A percentile compares a stretch with the other conserved stretches of the same genome.
Evolutionary conservation across 2,888 invertebrate genomes (phyloP).

Genomic region (Synergus gifuensis): DNA sequence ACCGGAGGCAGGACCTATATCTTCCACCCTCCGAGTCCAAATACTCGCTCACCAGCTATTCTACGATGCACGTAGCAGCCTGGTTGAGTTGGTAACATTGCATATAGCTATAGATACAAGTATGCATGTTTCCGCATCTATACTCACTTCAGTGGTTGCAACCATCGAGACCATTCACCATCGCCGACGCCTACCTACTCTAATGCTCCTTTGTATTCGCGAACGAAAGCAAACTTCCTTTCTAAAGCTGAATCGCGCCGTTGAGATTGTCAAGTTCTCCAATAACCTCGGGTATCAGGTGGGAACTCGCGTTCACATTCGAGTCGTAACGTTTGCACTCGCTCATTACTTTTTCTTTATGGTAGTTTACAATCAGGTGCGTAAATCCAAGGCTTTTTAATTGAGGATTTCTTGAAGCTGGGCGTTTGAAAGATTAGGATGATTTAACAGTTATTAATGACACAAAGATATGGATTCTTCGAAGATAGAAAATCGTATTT

Average conservation of each 20-base stretch:
- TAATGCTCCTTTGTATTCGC: constrained; percentile 53
- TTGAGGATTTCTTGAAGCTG: not conserved
- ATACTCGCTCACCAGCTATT: constrained; percentile 59
- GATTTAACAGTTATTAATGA: no score
- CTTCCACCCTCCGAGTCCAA: constrained; percentile 61
- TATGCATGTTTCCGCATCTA: constrained; percentile 26
- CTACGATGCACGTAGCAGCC: constrained; percentile 53
- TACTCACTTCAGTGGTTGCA: constrained; percentile 41
- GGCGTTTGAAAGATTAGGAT: no score
- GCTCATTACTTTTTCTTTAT: not conserved
- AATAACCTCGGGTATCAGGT: constrained; percentile 4
- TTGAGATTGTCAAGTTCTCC: constrained; percentile 28
- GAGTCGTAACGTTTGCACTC: not conserved
- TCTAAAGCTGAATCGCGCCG: constrained; percentile 34
- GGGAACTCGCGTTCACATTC: not conserved
- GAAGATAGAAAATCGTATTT: no score
- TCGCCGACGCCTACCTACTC: constrained; percentile 45
- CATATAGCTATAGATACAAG: constrained; percentile 11
- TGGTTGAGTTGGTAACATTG: constrained; percentile 35
- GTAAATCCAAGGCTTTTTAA: not conserved
- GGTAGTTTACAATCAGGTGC: not conserved
- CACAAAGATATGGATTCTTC: no score
- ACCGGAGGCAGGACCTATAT: constrained; percentile 64
- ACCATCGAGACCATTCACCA: constrained; percentile 50
- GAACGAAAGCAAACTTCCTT: constrained; percentile 52